phyloP scores from a whole-genome alignment of 2,113 vertebrate species.

The Cynoglossus semilaevis region DNA sequence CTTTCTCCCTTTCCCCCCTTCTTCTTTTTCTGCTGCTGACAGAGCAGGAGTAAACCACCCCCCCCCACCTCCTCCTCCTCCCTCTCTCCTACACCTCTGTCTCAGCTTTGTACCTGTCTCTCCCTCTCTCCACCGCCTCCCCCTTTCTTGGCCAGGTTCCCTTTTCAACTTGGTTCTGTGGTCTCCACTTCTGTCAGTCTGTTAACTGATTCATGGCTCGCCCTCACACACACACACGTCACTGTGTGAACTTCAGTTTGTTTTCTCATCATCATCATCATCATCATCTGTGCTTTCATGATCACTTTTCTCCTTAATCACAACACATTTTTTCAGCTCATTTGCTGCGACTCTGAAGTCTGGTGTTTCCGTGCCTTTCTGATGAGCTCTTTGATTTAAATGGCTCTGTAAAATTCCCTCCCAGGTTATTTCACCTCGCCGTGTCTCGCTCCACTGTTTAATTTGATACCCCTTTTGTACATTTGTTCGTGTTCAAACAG shows the following conservation, averaged over 20 bases:
- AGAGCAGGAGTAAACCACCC: conserved; percentile 39
- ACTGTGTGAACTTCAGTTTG: conserved; percentile 16
- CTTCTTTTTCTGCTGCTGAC: conserved; percentile 25
- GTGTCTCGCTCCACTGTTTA: conserved; percentile 2
- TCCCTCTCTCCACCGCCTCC: conserved; percentile 57
- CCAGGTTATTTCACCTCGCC: not conserved
- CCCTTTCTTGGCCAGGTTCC: conserved; percentile 66
- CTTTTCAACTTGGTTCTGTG: conserved; percentile 51
- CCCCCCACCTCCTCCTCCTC: not conserved
- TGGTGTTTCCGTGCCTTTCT: conserved; percentile 1
- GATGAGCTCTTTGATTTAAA: conserved; percentile 19
- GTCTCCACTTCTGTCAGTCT: conserved; percentile 47
- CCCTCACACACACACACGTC: conserved; percentile 1
- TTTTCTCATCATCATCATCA: conserved; percentile 11
- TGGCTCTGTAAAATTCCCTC: conserved; percentile 3
- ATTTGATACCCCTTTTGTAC: conserved; percentile 23
- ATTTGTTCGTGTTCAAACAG: not conserved
- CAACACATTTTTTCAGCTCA: conserved; percentile 10
- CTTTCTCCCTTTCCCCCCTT: conserved; percentile 21
- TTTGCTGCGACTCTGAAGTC: not conserved
- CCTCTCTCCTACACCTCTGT: conserved; percentile 21
- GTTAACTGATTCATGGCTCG: conserved; percentile 57
- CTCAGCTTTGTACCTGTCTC: conserved; percentile 60
- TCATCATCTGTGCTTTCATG: not conserved
- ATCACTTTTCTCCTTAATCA: not conserved